Conservation (phyloP, 2,888 invertebrate species). For the Heliconius cydno region DNA sequence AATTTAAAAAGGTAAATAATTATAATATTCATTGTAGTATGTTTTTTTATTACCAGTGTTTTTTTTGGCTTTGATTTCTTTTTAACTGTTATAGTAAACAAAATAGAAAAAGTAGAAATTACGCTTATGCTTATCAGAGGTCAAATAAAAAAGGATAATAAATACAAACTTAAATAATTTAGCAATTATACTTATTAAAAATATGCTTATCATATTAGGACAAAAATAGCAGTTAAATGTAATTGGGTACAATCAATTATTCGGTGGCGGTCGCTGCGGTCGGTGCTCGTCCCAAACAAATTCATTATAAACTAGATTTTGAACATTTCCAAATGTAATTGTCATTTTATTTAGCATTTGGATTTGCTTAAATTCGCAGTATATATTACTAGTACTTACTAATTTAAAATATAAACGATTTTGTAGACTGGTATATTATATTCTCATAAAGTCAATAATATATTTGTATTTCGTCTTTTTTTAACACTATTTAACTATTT, state of each 20-base stretch:
- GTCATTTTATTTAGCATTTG: background rate
- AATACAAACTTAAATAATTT: background rate
- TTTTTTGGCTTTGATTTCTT: background rate
- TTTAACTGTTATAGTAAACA: too few species aligned
- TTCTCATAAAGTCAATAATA: background rate
- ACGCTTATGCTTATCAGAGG: too few species aligned
- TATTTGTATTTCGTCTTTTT: background rate
- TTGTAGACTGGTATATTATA: too few species aligned
- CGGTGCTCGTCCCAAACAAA: slow-evolving; percentile 23
- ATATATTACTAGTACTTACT: background rate
- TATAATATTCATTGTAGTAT: background rate
- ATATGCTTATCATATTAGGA: slow-evolving; percentile 1
- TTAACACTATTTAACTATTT: background rate
- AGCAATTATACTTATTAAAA: background rate
- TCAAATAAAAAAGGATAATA: too few species aligned
- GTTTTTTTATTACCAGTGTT: background rate
- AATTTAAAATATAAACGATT: too few species aligned
- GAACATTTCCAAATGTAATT: slow-evolving; percentile 9
- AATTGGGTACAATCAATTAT: slow-evolving; percentile 27
- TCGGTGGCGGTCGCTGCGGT: slow-evolving; percentile 28
- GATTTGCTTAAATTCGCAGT: background rate
- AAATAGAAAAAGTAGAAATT: too few species aligned
- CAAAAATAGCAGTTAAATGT: slow-evolving; percentile 5
- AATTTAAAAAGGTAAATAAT: slow-evolving; percentile 86
- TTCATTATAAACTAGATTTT: slow-evolving; percentile 24